phyloP scores from a whole-genome alignment of 2,797 vertebrate species.

The Zenarchopterus dispar region DNA sequence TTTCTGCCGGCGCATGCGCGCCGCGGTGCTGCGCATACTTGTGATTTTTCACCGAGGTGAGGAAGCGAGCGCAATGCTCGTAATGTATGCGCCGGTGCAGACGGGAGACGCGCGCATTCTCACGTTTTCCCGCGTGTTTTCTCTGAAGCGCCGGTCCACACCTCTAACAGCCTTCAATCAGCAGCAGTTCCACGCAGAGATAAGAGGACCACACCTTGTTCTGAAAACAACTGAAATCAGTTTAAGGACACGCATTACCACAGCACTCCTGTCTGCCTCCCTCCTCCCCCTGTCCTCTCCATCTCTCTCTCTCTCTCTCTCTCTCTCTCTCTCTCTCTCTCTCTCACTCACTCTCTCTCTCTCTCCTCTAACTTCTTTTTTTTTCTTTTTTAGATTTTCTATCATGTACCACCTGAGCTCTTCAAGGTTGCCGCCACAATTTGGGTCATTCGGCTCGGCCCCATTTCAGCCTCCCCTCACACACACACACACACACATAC shows the following conservation, averaged over 20 bases:
- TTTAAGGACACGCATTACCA: slow-evolving; percentile 70
- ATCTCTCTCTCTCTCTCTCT: background rate
- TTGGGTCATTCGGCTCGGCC: slow-evolving; percentile 74
- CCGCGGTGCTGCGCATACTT: too few relatives aligned
- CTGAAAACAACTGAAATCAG: slow-evolving; percentile 78
- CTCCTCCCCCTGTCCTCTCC: background rate
- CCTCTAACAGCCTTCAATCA: slow-evolving; percentile 68
- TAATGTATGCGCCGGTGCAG: slow-evolving; percentile 43
- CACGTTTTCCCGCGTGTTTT: slow-evolving; percentile 9
- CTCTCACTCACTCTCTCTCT: too few relatives aligned
- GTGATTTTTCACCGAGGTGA: slow-evolving; percentile 18
- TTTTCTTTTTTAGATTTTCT: slow-evolving; percentile 56
- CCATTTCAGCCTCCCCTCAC: slow-evolving; percentile 54
- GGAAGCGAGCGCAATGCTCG: slow-evolving; percentile 48
- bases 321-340: background rate
- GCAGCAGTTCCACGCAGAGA: slow-evolving; percentile 58
- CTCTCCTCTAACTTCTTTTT: background rate
- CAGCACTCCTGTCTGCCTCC: slow-evolving; percentile 23
- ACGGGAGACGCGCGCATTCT: slow-evolving; percentile 27
- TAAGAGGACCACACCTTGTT: slow-evolving; percentile 68
- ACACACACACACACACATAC: slow-evolving; percentile 23
- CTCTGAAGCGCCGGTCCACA: slow-evolving; percentile 18
- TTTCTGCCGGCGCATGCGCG: background rate
- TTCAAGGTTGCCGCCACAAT: slow-evolving; percentile 78
- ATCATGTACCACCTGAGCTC: slow-evolving; percentile 66